phyloP scores from a whole-genome alignment of 2,113 vertebrate species.

The Cyanocitta stelleri region DNA sequence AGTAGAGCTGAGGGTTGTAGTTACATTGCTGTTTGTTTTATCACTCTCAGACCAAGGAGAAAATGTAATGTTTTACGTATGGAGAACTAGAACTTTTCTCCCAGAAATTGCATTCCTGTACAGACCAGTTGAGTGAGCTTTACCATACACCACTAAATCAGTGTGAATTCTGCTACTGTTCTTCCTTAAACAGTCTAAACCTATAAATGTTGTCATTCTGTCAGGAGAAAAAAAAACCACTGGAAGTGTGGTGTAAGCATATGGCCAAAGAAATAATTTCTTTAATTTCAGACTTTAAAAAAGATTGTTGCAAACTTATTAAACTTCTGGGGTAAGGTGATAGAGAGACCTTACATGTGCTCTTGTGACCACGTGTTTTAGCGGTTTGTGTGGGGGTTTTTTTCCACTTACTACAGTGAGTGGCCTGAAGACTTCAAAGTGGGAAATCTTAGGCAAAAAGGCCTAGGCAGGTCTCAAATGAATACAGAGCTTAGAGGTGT shows the following conservation, averaged over 20 bases:
- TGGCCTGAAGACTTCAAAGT: background rate
- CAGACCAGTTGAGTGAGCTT: background rate
- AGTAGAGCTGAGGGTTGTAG: background rate
- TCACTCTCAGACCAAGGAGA: background rate
- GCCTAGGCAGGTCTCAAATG: background rate
- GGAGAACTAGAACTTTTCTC: background rate
- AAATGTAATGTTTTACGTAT: background rate
- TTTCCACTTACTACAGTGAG: background rate
- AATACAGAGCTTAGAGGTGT: background rate
- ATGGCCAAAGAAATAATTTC: background rate
- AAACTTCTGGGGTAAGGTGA: background rate
- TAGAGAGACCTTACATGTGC: background rate
- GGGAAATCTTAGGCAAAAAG: background rate
- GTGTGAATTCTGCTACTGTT: background rate
- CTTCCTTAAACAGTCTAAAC: background rate
- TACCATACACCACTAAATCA: background rate
- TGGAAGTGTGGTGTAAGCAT: background rate
- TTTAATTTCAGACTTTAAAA: background rate
- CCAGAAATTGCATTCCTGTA: background rate
- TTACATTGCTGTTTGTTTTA: background rate
- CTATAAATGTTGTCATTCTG: background rate
- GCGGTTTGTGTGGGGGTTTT: accelerated
- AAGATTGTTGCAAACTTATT: background rate
- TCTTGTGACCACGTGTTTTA: background rate
- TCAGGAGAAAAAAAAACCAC: background rate